These are phyloP conservation scores for Chloropsis cyanopogon DNA, from an alignment of 2,113 vertebrate genomes.

Conservation along the genomic window DNA sequence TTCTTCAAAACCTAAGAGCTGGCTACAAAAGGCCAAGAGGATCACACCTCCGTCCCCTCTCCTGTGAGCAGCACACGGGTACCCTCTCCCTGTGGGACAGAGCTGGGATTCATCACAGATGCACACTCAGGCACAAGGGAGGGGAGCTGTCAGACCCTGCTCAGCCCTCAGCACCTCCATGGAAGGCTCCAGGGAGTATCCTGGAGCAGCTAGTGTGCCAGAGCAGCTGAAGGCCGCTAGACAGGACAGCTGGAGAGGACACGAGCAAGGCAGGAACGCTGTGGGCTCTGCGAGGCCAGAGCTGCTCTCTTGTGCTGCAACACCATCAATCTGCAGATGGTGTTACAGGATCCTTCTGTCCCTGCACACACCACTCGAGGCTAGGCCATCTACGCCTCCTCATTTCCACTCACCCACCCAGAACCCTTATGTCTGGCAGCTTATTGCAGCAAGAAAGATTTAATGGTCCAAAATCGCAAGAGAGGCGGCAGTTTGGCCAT, in stretches of 20 bases:
- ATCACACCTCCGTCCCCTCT: rapidly evolving
- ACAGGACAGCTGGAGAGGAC: not conserved
- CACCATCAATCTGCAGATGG: not conserved
- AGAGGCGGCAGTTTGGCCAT: not conserved
- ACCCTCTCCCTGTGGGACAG: not conserved
- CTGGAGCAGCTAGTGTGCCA: not conserved
- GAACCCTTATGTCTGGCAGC: not conserved
- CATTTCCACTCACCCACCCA: not conserved
- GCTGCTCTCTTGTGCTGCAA: not conserved
- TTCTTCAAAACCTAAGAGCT: not conserved
- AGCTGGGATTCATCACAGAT: rapidly evolving
- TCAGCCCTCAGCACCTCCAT: not conserved
- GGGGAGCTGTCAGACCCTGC: not conserved
- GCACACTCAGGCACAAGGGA: not conserved
- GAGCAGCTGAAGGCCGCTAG: not conserved
- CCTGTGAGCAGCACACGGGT: not conserved
- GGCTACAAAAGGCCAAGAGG: not conserved
- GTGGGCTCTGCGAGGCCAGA: not conserved
- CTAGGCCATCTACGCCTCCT: not conserved
- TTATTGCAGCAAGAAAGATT: not conserved
- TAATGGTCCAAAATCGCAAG: not conserved
- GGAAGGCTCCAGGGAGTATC: not conserved
- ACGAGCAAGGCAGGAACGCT: not conserved
- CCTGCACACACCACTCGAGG: not conserved
- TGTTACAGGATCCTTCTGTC: not conserved